Conservation (phyloP, 2,888 invertebrate genomes). For the Cylloceria caligata region DNA sequence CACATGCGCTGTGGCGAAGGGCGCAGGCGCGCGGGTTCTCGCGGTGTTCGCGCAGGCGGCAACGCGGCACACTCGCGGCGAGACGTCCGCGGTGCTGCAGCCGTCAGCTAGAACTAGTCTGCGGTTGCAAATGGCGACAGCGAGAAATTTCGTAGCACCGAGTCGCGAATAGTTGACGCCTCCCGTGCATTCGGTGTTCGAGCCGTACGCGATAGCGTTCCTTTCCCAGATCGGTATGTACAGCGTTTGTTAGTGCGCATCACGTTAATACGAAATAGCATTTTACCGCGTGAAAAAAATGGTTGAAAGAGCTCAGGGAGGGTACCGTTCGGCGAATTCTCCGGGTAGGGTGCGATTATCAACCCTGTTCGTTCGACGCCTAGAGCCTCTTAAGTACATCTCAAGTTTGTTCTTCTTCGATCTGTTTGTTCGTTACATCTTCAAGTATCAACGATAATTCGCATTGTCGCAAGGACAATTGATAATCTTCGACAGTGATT, state of each 20-base stretch:
- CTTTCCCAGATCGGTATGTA: constrained; percentile 79
- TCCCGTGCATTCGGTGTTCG: constrained; percentile 77
- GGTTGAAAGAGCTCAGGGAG: constrained; percentile 41
- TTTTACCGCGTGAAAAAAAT: background rate
- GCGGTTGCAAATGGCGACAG: constrained; percentile 84
- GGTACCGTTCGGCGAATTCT: constrained; percentile 58
- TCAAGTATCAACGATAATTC: background rate
- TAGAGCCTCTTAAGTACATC: background rate
- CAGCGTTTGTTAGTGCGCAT: constrained; percentile 32
- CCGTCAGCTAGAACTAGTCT: constrained; percentile 78
- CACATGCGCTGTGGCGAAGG: constrained; percentile 12
- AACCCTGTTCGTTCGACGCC: constrained; percentile 8
- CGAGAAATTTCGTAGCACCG: constrained; percentile 81
- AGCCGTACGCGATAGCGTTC: constrained; percentile 75
- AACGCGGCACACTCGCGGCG: constrained; percentile 17
- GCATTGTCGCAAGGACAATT: background rate
- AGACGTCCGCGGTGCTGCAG: constrained; percentile 52
- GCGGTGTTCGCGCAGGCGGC: constrained; percentile 17
- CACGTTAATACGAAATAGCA: constrained; percentile 22
- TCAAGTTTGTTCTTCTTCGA: background rate
- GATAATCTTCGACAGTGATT: constrained; percentile 2
- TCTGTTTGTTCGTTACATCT: background rate
- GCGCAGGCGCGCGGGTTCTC: constrained; percentile 16
- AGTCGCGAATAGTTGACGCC: constrained; percentile 80
- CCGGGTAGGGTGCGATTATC: constrained; percentile 47